phyloP scores from a whole-genome alignment of 2,113 vertebrate genomes.

The Plotosus lineatus region DNA sequence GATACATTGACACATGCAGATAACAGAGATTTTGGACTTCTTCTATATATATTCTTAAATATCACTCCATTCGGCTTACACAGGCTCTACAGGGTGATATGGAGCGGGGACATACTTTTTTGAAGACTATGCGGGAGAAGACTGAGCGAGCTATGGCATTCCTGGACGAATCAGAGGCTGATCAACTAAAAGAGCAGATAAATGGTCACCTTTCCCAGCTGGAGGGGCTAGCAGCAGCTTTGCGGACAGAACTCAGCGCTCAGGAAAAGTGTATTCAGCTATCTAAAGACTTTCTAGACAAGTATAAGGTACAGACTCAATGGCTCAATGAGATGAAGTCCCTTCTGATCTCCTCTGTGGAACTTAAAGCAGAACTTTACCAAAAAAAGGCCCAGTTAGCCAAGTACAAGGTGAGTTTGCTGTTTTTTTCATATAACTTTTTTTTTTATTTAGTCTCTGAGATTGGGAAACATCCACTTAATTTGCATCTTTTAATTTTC shows the following conservation, averaged over 20 bases:
- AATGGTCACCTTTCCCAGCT: slow-evolving; percentile 76
- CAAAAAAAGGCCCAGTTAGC: slow-evolving; percentile 94
- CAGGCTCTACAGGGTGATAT: slow-evolving; percentile 81
- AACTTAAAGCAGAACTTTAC: slow-evolving; percentile 91
- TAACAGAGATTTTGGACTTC: background rate
- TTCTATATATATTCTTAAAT: background rate
- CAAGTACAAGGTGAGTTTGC: slow-evolving; percentile 86
- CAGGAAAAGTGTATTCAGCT: slow-evolving; percentile 86
- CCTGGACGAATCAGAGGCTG: slow-evolving; percentile 78
- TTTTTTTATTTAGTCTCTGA: background rate
- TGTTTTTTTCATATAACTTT: background rate
- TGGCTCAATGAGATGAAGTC: slow-evolving; percentile 83
- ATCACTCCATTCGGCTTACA: background rate
- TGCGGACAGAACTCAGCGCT: slow-evolving; percentile 82
- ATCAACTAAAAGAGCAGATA: slow-evolving; percentile 80
- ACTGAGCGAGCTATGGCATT: slow-evolving; percentile 81
- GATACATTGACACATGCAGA: background rate
- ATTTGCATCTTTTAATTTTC: slow-evolving; percentile 6
- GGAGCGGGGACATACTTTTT: slow-evolving; percentile 85
- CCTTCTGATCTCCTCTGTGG: slow-evolving; percentile 75
- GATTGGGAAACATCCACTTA: background rate
- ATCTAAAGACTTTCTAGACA: slow-evolving; percentile 90
- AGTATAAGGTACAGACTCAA: slow-evolving; percentile 82
- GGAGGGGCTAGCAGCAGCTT: slow-evolving; percentile 80
- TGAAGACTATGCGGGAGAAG: slow-evolving; percentile 89